These are phyloP conservation scores for Palythoa grandiflora DNA, from an alignment of 92 coral and sea anemone species.

Conservation along the genomic window DNA sequence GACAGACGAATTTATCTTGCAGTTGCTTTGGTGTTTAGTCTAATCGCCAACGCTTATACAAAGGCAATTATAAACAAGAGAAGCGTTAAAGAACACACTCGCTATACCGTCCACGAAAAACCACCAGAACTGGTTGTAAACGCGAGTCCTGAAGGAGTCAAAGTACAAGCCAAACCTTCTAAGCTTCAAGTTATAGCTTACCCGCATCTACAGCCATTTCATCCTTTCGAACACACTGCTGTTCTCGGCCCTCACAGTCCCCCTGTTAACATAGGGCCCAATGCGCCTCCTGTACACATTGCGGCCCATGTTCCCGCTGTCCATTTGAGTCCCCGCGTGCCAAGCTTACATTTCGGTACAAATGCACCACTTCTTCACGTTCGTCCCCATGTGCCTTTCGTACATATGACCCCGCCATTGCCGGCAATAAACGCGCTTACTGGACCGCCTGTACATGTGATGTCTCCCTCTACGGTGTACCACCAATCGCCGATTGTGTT, in stretches of 20 bases:
- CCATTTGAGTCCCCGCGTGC: constrained; percentile 96
- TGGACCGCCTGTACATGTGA: constrained; percentile 98
- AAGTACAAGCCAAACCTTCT: constrained; percentile 93
- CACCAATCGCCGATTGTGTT: constrained; percentile 97
- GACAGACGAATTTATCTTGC: constrained; percentile 66
- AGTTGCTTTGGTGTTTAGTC: constrained; percentile 62
- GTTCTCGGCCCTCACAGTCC: constrained; percentile 99
- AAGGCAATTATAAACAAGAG: constrained; percentile 61
- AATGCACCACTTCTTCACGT: constrained; percentile 99
- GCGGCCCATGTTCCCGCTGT: constrained; percentile 98
- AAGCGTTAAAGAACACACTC: constrained; percentile 67
- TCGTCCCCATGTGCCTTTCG: constrained; percentile 95
- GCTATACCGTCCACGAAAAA: constrained; percentile 91
- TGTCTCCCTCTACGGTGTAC: constrained; percentile 98
- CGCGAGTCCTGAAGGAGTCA: constrained; percentile 88
- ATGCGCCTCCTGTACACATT: constrained; percentile 99
- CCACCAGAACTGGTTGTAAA: constrained; percentile 89
- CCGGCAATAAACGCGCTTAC: constrained; percentile 88
- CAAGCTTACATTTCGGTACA: constrained; percentile 99
- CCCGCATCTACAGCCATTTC: constrained; percentile 90
- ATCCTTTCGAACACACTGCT: constrained; percentile 96
- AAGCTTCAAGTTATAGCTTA: constrained; percentile 97
- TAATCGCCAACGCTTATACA: constrained; percentile 56
- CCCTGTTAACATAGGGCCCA: constrained; percentile 99
- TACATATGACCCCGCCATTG: constrained; percentile 99